These are phyloP conservation scores for Bolborhynchus lineola DNA, from an alignment of 2,113 vertebrate genomes.

Conservation along the genomic window DNA sequence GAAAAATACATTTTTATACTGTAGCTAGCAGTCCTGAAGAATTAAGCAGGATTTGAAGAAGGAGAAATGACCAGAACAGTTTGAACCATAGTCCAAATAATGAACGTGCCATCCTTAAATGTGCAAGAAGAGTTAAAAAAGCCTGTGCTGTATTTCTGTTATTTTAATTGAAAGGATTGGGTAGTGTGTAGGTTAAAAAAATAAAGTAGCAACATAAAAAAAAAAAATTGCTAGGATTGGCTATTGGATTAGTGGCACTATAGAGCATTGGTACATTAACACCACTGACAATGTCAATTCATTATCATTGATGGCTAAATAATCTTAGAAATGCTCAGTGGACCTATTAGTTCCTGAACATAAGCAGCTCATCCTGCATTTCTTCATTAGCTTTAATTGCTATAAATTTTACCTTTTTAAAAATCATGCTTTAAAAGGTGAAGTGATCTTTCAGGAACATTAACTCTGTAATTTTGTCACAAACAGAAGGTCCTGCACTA, in stretches of 20 bases:
- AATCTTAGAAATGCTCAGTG: conserved; percentile 80
- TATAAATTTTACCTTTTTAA: conserved; percentile 83
- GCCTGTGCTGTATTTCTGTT: conserved; percentile 1
- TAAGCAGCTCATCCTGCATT: conserved; percentile 82
- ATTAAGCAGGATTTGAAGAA: background rate
- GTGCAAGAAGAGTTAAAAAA: background rate
- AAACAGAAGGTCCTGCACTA: conserved; percentile 77
- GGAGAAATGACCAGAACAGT: background rate
- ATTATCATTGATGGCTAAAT: conserved; percentile 83
- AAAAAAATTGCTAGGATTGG: conserved; percentile 47
- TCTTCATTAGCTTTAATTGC: conserved; percentile 86
- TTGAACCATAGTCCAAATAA: conserved; percentile 6
- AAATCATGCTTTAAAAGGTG: conserved; percentile 82
- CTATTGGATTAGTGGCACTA: conserved; percentile 47
- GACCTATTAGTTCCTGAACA: conserved; percentile 84
- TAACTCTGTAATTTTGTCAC: conserved; percentile 82
- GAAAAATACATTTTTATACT: background rate
- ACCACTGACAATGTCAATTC: conserved; percentile 79
- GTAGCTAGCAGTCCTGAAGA: background rate
- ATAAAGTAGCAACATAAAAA: conserved; percentile 38
- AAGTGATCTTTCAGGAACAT: conserved; percentile 84
- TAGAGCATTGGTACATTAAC: conserved; percentile 71
- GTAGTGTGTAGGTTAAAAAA: conserved; percentile 25
- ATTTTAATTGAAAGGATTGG: conserved; percentile 35
- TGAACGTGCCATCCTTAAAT: background rate